A percentile compares a stretch with the other conserved stretches of the same genome.
These are phyloP conservation scores for Drosophila lowei DNA, from an alignment of 1,140 invertebrate species.

Conservation along the genomic window DNA sequence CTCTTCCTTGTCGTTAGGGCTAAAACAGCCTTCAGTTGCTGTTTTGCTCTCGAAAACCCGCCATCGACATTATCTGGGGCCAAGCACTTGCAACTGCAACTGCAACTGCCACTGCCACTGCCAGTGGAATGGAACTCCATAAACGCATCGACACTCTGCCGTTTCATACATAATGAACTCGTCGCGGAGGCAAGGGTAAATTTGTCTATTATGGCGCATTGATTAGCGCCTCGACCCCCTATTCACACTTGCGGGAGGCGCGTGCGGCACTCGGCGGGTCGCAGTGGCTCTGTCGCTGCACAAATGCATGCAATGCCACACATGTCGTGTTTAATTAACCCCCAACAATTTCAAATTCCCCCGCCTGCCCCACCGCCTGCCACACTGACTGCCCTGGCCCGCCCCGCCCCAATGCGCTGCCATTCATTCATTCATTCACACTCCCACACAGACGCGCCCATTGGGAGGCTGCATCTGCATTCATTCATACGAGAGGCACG, in stretches of 20 bases:
- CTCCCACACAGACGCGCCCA: slow-evolving; percentile 14
- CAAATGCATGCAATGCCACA: slow-evolving; percentile 78
- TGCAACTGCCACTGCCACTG: slow-evolving; percentile 13
- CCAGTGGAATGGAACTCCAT: slow-evolving; percentile 43
- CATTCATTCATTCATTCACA: slow-evolving; percentile 9
- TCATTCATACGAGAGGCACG: slow-evolving; percentile 60
- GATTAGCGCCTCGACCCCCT: slow-evolving; percentile 61
- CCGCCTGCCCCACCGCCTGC: slow-evolving; percentile 27
- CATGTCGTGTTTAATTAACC: slow-evolving; percentile 81
- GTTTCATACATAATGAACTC: slow-evolving; percentile 68
- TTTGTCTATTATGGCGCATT: slow-evolving; percentile 79
- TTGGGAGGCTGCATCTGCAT: slow-evolving; percentile 23
- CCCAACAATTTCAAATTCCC: slow-evolving; percentile 72
- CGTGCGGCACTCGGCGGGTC: slow-evolving; percentile 15
- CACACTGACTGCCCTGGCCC: neutral
- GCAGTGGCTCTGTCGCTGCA: slow-evolving; percentile 28
- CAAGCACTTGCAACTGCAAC: slow-evolving; percentile 16
- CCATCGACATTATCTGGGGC: slow-evolving; percentile 9
- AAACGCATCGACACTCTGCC: slow-evolving; percentile 61
- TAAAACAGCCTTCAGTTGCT: neutral
- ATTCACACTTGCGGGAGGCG: slow-evolving; percentile 67
- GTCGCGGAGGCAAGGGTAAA: slow-evolving; percentile 30
- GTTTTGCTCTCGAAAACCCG: slow-evolving; percentile 40
- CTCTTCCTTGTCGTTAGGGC: neutral
- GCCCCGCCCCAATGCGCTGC: slow-evolving; percentile 8